Evolutionary conservation across 1,140 invertebrate genomes (phyloP), one percentile per base, ranked within the genome.

Genomic region (Mactra quadrangularis): DNA sequence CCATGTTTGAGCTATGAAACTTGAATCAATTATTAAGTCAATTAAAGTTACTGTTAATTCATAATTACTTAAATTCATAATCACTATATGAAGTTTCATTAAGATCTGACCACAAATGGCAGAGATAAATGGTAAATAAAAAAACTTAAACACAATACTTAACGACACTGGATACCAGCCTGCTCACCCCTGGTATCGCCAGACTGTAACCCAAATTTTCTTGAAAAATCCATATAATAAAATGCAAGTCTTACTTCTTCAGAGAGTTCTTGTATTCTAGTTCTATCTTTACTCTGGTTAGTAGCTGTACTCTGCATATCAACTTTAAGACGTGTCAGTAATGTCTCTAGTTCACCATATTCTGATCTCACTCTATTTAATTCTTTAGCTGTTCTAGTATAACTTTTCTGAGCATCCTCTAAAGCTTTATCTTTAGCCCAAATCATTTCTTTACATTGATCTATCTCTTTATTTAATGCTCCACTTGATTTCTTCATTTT

Each of bases 391-490:
- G 90, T 87, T 22, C 89, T 81, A 0, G 89, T 89, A 68, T 90
- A 91, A 53, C 88, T 90, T 55, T 88, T 89, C 78, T 92, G 90
- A 1, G 91, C 85, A 64, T 91, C 91, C 88, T 93, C 91, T 27
- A 92, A 71, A 15, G 91, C 76, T 84, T 91, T 92, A 74, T 93
- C 91, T 74, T 93, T 93, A 7, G 89, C 83, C 82, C 85, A 88
- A 17, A 92, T 88, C 87, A 90, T 89, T 57, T 92, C 89, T 68
- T 89, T 90, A 74, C 85, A 88, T 3, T 89, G 78, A 25, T 89
- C 87, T 31, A 90, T 57, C 64, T 93, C 92, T 72, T 89, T 92
- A 31, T 72, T 60, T n/a, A 90, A 53, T 27, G 72, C 85, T 29
- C 90, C 88, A 66, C 82, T 82, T 13, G 64, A 77, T 62, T 89